Conservation (phyloP, 1,140 invertebrate genomes). For the Drosophila oshimai region DNA sequence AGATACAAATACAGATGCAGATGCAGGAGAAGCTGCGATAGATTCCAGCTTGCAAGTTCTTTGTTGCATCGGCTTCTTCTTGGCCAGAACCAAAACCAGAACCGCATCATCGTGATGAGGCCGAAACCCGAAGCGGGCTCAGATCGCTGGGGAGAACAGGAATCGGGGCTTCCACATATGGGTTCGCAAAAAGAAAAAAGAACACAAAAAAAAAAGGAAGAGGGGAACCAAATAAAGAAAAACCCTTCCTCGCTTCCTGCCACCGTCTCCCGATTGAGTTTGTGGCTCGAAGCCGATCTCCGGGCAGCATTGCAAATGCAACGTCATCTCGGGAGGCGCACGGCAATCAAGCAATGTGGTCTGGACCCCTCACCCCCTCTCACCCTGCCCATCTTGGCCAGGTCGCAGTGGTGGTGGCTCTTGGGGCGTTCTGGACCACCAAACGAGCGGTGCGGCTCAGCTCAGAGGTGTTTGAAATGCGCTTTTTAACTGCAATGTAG, state of each 20-base stretch:
- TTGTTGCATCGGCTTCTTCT: slow-evolving; percentile 47
- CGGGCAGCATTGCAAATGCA: slow-evolving; percentile 60
- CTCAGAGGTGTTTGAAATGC: slow-evolving; percentile 73
- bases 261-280: slow-evolving; percentile 24
- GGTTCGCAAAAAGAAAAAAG: slow-evolving; percentile 32
- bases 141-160: slow-evolving; percentile 37
- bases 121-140: slow-evolving; percentile 52
- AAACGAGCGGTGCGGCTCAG: slow-evolving; percentile 56
- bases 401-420: slow-evolving; percentile 62
- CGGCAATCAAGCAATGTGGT: slow-evolving; percentile 76
- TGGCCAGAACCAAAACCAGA: slow-evolving; percentile 35
- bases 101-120: slow-evolving; percentile 48
- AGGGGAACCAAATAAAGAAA: slow-evolving; percentile 22
- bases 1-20: slow-evolving; percentile 12
- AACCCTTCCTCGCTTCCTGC: slow-evolving; percentile 72
- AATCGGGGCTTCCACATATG: slow-evolving; percentile 76
- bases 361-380: slow-evolving; percentile 16
- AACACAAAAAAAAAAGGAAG: slow-evolving; percentile 9
- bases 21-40: slow-evolving; percentile 36
- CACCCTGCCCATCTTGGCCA: neutral
- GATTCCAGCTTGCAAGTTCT: slow-evolving; percentile 75
- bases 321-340: slow-evolving; percentile 71
- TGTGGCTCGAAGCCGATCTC: slow-evolving; percentile 33
- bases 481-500: slow-evolving; percentile 78
- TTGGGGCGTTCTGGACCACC: slow-evolving; percentile 71